Conservation (phyloP, 2,888 invertebrate genomes). For the Eucera pruinosa region DNA sequence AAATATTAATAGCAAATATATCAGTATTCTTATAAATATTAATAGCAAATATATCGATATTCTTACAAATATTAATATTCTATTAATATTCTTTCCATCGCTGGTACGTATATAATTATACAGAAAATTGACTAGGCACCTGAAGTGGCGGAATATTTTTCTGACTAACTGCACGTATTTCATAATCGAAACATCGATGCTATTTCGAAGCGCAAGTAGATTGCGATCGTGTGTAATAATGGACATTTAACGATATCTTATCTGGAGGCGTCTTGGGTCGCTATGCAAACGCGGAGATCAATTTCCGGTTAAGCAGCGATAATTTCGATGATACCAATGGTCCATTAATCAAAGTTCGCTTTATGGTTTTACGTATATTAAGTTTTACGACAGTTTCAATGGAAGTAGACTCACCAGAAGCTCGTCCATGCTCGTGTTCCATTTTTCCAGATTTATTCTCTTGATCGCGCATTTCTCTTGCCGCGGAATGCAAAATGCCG, state of each 20-base stretch:
- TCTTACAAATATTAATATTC: no score
- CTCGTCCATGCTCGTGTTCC: constrained; percentile 99
- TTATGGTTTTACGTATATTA: neutral
- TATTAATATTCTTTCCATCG: no score
- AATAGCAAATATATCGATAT: no score
- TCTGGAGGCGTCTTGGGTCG: constrained; percentile 6
- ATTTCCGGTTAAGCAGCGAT: constrained; percentile 2
- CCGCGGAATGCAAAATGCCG: constrained; percentile 95
- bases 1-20: no score
- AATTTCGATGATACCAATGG: constrained; percentile 25
- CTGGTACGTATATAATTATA: no score
- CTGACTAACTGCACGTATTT: no score
- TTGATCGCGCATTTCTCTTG: constrained; percentile 99
- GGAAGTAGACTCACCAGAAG: constrained; percentile 88
- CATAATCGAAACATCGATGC: no score
- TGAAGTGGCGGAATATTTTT: no score
- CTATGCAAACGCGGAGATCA: neutral
- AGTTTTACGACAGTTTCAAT: neutral
- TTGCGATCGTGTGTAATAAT: neutral
- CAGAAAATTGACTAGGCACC: no score
- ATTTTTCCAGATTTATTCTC: constrained; percentile 99
- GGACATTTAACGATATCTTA: constrained; percentile 25
- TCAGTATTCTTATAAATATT: no score
- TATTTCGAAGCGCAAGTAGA: no score
- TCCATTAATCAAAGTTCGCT: neutral